Evolutionary conservation across 2,888 invertebrate genomes (phyloP).

Genomic region (Aspidiotus rigidus): DNA sequence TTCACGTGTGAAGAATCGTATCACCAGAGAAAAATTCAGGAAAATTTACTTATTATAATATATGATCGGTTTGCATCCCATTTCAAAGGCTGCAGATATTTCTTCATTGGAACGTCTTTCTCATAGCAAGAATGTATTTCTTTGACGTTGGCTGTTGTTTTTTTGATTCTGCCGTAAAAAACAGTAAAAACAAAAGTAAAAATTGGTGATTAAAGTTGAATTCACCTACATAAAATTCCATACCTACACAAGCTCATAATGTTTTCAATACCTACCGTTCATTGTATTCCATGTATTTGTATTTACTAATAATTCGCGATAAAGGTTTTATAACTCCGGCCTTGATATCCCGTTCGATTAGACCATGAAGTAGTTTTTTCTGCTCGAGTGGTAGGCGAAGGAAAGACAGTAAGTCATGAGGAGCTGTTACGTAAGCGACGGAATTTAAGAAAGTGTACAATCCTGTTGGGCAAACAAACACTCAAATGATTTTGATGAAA

Average conservation of each 20-base stretch:
- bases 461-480: slow-evolving; percentile 41
- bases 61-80: slow-evolving; percentile 9
- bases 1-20: too few species aligned
- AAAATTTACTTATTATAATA: slow-evolving; percentile 16
- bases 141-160: neutral
- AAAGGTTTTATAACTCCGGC: slow-evolving; percentile 61
- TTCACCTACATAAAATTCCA: neutral
- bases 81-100: slow-evolving; percentile 5
- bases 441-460: slow-evolving; percentile 53
- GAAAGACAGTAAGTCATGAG: slow-evolving; percentile 47
- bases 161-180: too few species aligned
- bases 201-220: neutral
- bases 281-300: neutral
- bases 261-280: too few species aligned
- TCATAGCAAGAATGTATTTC: slow-evolving; percentile 1
- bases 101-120: neutral
- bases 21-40: too few species aligned
- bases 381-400: slow-evolving; percentile 47
- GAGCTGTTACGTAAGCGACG: slow-evolving; percentile 52
- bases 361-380: slow-evolving; percentile 48
- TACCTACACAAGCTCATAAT: too few species aligned
- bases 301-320: slow-evolving; percentile 39
- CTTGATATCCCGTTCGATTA: slow-evolving; percentile 55
- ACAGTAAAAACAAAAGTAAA: too few species aligned
- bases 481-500: too few species aligned